Conservation (phyloP, 1,140 invertebrate species). For the Pseudomyrmex dendroicus region DNA sequence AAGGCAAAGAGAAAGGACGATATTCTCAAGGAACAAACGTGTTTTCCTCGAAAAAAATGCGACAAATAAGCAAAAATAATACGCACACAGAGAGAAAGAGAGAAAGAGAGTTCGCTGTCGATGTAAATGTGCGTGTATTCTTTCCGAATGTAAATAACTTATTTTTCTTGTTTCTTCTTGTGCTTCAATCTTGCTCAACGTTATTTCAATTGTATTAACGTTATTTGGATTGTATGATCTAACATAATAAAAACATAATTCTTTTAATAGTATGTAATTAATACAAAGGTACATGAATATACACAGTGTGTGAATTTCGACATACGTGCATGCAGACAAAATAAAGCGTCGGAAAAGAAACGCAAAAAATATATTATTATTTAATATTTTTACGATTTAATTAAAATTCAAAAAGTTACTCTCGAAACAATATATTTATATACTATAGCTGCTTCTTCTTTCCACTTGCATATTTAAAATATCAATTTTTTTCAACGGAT, state of each 20-base stretch:
- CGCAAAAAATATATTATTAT: too few relatives aligned
- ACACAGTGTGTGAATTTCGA: slow-evolving; percentile 19
- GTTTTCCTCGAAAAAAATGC: slow-evolving; percentile 14
- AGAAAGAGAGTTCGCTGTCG: neutral
- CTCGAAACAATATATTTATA: slow-evolving; percentile 21
- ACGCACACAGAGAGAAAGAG: neutral
- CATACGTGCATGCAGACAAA: slow-evolving; percentile 38
- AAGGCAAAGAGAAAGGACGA: neutral
- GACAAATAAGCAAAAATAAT: slow-evolving; percentile 27
- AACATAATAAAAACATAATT: neutral
- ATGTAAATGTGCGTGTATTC: neutral
- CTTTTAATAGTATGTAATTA: neutral
- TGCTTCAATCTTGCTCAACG: too few relatives aligned
- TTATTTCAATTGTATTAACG: too few relatives aligned
- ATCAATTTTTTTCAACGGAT: neutral
- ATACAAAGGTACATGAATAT: neutral
- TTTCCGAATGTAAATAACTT: neutral
- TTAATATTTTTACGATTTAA: too few relatives aligned
- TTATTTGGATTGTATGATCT: too few relatives aligned
- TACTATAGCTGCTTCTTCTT: neutral
- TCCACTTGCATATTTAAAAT: slow-evolving; percentile 2
- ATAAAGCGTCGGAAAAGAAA: slow-evolving; percentile 2
- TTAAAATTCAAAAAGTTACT: slow-evolving; percentile 5
- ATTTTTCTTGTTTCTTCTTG: too few relatives aligned
- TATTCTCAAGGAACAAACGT: slow-evolving; percentile 16